A percentile compares a stretch with the other conserved stretches of the same genome.
Evolutionary conservation across 2,888 invertebrate genomes (phyloP).

Genomic region (Cheilosia vulpina): DNA sequence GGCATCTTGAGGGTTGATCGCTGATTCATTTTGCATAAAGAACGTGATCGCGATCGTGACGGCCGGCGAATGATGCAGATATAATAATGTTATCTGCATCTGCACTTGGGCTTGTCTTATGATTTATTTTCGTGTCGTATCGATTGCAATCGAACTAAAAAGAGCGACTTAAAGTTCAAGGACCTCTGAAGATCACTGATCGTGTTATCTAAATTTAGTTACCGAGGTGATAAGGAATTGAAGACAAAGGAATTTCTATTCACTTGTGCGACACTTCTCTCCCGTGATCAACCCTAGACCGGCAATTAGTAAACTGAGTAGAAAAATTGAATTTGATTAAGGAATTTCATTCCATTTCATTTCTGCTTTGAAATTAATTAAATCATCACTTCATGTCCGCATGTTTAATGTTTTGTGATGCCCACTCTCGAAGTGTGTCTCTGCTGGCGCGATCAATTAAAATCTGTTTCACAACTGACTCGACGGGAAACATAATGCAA

Average conservation of each 20-base stretch:
- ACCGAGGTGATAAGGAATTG: conserved; percentile 10
- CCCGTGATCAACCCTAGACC: conserved; percentile 44
- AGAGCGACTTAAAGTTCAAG: conserved; percentile 61
- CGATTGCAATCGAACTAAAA: conserved; percentile 56
- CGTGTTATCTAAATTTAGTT: conserved; percentile 41
- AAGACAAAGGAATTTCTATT: conserved; percentile 13
- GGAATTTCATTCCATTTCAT: conserved; percentile 55
- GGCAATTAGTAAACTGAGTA: conserved; percentile 69
- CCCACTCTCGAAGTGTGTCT: conserved; percentile 38
- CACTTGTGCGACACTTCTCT: conserved; percentile 25
- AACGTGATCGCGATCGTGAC: conserved; percentile 63
- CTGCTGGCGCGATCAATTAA: conserved; percentile 61
- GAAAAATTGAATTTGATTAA: conserved; percentile 71
- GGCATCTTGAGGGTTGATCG: conserved; percentile 56
- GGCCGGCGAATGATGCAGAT: conserved; percentile 7
- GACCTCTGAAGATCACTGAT: conserved; percentile 58
- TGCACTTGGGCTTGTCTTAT: conserved; percentile 8
- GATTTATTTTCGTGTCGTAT: conserved; percentile 54
- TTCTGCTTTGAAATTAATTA: conserved; percentile 69
- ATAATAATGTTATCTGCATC: background rate
- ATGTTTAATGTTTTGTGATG: conserved; percentile 18
- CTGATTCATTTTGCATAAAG: conserved; percentile 58
- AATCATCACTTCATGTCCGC: conserved; percentile 68
- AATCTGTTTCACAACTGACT: conserved; percentile 26
- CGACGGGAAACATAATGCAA: conserved; percentile 41